A percentile compares a stretch with the other conserved stretches of the same genome.
phyloP scores from a whole-genome alignment of 2,888 invertebrate genomes.

The Syrphus vitripennis region DNA sequence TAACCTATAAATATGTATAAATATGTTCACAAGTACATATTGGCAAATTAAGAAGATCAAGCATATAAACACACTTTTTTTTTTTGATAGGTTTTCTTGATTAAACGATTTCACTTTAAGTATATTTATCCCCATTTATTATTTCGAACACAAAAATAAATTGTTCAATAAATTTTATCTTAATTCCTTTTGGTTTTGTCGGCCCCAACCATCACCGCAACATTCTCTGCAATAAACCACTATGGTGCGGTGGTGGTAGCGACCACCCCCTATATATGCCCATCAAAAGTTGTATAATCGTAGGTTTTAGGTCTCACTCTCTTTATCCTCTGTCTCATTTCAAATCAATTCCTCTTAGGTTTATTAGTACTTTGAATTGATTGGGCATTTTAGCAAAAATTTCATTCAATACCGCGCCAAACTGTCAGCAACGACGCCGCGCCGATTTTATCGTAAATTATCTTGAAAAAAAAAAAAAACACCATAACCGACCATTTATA shows the following conservation, averaged over 20 bases:
- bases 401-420: slow-evolving; percentile 1
- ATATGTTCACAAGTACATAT: not conserved
- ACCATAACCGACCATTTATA: not conserved
- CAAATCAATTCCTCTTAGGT: slow-evolving; percentile 61
- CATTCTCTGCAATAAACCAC: too few relatives aligned
- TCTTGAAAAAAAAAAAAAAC: slow-evolving; percentile 22
- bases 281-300: not conserved
- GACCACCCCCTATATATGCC: slow-evolving; percentile 7
- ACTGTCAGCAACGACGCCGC: slow-evolving; percentile 28
- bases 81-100: slow-evolving; percentile 49
- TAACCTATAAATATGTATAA: not conserved
- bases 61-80: slow-evolving; percentile 26
- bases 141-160: slow-evolving; percentile 73
- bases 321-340: not conserved
- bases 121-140: slow-evolving; percentile 48
- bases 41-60: slow-evolving; percentile 10
- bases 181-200: slow-evolving; percentile 72
- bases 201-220: slow-evolving; percentile 72
- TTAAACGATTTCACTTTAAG: slow-evolving; percentile 41
- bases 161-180: slow-evolving; percentile 76
- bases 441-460: slow-evolving; percentile 64
- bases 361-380: slow-evolving; percentile 68
- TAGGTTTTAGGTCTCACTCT: not conserved
- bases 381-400: slow-evolving; percentile 61
- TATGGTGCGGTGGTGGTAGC: too few relatives aligned